Base-by-base conservation (phyloP, 2,888 invertebrate genomes). In the Clanis bilineata region DNA sequence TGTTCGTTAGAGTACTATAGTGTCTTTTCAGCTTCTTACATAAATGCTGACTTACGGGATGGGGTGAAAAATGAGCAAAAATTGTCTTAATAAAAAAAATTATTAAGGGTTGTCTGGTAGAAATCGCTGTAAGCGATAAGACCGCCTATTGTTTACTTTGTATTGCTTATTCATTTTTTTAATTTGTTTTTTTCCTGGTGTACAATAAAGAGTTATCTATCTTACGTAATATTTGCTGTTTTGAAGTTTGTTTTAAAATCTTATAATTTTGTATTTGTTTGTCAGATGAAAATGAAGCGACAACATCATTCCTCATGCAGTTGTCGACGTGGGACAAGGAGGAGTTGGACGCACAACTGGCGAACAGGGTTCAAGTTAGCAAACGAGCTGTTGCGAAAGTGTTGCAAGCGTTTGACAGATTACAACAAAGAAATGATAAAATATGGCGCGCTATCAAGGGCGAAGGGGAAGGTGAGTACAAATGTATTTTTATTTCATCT, bases 281-380 rank as follows among this genome's bases (percentile, higher is more conserved):
- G 91, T 45, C 78, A 97, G 97, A 98, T 94, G 98, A 98, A 87
- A 98, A 97, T 87, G 98, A 98, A 88, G 98, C 98, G 0, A 98
- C 98, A 7, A 98, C 98, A 7, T 98, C 98, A 5, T 99, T 99
- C 86, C 93, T 99, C 47, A 96, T 98, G 90, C 97, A 98, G 80
- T 86, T 99, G 43, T 98, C 98, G 0, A 98, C 98, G 0, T 99
- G 99, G 98, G 99, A 99, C 82, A 98, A 98, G 78, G 98, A 98
- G 77, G 99, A 99, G 82, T 89, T 99, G 59, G 99, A 99, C 76
- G 98, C 98, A 69, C 98, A 98, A 86, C 93, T 99, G 39, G 97
- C 98, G 0, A 98, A 98, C 88, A 93, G 99, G 28, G 99, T 99
- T 5, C 98, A 98, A 91, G 98, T 99, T 21, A 98, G 98, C 9